These are phyloP conservation scores for Brotula barbata DNA, from an alignment of 2,797 vertebrate species.

Conservation along the genomic window DNA sequence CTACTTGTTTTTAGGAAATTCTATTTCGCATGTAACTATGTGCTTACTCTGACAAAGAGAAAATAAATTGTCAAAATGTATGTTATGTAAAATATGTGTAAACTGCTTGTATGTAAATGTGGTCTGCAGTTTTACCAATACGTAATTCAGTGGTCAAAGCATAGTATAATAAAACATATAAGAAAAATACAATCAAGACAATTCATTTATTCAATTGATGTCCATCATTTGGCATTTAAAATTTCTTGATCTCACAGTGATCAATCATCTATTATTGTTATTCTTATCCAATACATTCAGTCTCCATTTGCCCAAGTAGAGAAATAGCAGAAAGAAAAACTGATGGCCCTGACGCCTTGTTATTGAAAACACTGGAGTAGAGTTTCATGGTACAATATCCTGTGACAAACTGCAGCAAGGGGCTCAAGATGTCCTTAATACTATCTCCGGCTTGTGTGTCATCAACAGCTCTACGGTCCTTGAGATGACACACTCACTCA, in stretches of 20 bases:
- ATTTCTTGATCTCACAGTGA: conserved; percentile 14
- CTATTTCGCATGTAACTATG: too few relatives aligned
- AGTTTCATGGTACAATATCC: conserved; percentile 22
- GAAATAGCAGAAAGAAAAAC: conserved; percentile 8
- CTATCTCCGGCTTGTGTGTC: conserved; percentile 35
- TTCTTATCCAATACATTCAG: conserved; percentile 3
- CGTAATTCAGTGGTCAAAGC: too few relatives aligned
- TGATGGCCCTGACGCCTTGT: neutral
- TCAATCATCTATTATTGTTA: conserved; percentile 10
- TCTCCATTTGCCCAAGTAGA: neutral
- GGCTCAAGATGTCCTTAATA: conserved; percentile 25
- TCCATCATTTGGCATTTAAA: neutral
- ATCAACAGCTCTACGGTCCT: conserved; percentile 34
- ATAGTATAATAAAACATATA: too few relatives aligned
- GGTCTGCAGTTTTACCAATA: too few relatives aligned
- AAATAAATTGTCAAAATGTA: too few relatives aligned
- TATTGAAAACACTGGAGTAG: conserved; percentile 13
- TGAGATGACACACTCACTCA: conserved; percentile 39
- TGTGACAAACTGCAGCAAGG: conserved; percentile 29
- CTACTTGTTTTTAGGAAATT: too few relatives aligned
- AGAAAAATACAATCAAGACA: too few relatives aligned
- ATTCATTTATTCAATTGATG: too few relatives aligned
- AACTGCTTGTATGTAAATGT: too few relatives aligned
- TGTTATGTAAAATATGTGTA: too few relatives aligned
- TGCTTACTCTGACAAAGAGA: too few relatives aligned